phyloP scores from a whole-genome alignment of 2,113 vertebrate genomes.

The Neomonachus schauinslandi region DNA sequence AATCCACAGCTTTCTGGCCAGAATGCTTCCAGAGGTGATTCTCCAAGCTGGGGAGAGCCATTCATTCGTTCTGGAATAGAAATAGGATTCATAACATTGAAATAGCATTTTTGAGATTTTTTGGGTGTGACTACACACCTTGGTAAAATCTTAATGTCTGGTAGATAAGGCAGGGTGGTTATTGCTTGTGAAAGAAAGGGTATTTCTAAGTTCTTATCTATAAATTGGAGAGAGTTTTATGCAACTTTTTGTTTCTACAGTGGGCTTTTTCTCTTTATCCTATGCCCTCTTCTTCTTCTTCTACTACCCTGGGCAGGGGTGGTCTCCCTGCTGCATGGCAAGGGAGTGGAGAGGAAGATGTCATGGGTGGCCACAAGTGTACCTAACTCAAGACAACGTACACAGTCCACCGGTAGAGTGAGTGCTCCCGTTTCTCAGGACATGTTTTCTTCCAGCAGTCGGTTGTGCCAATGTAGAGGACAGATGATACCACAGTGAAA shows the following conservation, averaged over 20 bases:
- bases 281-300: background rate
- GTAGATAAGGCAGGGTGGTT: background rate
- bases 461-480: background rate
- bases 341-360: background rate
- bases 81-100: background rate
- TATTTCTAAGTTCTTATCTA: background rate
- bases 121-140: background rate
- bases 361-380: background rate
- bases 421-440: background rate
- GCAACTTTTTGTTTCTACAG: background rate
- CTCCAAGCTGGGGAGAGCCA: background rate
- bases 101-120: background rate
- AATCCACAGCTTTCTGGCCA: background rate
- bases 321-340: background rate
- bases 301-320: too few relatives aligned
- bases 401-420: too few relatives aligned
- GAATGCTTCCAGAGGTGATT: background rate
- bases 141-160: conserved; percentile 33
- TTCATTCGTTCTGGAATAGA: background rate
- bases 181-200: background rate
- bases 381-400: background rate
- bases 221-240: background rate
- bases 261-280: background rate
- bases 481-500: background rate
- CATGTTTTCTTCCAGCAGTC: background rate